A percentile compares a stretch with the other conserved stretches of the same genome.
Conservation (phyloP, 1,140 invertebrate genomes). For the Euwallacea similis region DNA sequence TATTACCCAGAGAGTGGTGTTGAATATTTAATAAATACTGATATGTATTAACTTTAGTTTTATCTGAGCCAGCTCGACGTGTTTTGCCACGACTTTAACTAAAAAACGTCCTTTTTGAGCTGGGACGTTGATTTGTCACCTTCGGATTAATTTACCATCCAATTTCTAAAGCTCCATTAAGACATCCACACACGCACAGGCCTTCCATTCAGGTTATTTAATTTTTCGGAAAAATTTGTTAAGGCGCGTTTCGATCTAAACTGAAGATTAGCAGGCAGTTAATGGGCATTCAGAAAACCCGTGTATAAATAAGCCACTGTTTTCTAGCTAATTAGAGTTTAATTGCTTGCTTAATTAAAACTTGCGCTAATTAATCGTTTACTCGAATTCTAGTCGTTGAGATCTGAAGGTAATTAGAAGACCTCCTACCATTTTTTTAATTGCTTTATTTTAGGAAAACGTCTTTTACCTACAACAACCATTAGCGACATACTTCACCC, state of each 20-base stretch:
- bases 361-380: slow-evolving; percentile 28
- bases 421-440: slow-evolving; percentile 7
- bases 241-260: slow-evolving; percentile 11
- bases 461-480: neutral
- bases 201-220: slow-evolving; percentile 15
- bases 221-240: slow-evolving; percentile 29
- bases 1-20: slow-evolving; percentile 15
- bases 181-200: neutral
- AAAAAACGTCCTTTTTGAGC: neutral
- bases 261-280: slow-evolving; percentile 10
- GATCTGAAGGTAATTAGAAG: slow-evolving; percentile 5
- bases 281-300: slow-evolving; percentile 26
- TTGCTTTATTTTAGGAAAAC: slow-evolving; percentile 9
- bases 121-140: slow-evolving; percentile 3
- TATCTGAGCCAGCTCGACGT: neutral
- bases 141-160: neutral
- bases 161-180: slow-evolving; percentile 1
- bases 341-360: slow-evolving; percentile 38
- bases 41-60: slow-evolving; percentile 1
- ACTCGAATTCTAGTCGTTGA: neutral
- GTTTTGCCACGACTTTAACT: slow-evolving; percentile 1
- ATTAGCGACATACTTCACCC: too few species aligned
- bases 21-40: slow-evolving; percentile 27
- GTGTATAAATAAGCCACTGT: slow-evolving; percentile 33
- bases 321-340: slow-evolving; percentile 37